Evolutionary conservation across 1,140 invertebrate species (phyloP), one percentile per base, ranked within the genome.

Genomic region (Potamilus streckersoni): DNA sequence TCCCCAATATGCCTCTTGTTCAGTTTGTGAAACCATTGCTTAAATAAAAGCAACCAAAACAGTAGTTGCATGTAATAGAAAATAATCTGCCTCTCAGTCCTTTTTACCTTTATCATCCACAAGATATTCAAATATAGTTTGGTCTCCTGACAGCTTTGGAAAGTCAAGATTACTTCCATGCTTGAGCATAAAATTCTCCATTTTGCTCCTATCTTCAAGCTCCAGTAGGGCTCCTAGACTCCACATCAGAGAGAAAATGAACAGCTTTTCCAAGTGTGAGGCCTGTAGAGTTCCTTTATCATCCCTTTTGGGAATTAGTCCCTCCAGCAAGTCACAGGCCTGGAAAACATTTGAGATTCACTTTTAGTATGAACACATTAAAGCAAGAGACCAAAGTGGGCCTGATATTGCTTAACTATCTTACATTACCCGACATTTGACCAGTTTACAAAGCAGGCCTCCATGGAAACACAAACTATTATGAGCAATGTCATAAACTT

Each of bases 221-320:
- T 98, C 97, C 64, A 99, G 89, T 75, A 98, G 93, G 15, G 95
- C 96, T 49, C 97, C 97, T 71, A 97, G 92, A 58, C 95, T 94
- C 97, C 97, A 99, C 84, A 96, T 92, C 55, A 98, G 85, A 20
- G 94, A 91, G 89, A 98, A 98, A 15, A 90, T 84, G 70, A 89
- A 89, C 14, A 90, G 78, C 56, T 84, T 87, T 78, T 89, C 84
- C 20, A 90, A 79, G 63, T 89, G 85, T 15, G 79, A 55, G 8
- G 95, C 59, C 19, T 79, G 71, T 61, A 84, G 64, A 60, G 80
- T 84, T 60, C 78, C 73, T 72, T 86, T 83, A 31, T 89, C 85
- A 70, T 86, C 85, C 62, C 82, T 82, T 17, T 80, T 93, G 1
- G 96, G 95, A 59, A 98, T 92, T 56, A 98, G 88, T 2, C 96